Conservation (phyloP, 2,888 invertebrate genomes). For the Campoplex capitator region DNA sequence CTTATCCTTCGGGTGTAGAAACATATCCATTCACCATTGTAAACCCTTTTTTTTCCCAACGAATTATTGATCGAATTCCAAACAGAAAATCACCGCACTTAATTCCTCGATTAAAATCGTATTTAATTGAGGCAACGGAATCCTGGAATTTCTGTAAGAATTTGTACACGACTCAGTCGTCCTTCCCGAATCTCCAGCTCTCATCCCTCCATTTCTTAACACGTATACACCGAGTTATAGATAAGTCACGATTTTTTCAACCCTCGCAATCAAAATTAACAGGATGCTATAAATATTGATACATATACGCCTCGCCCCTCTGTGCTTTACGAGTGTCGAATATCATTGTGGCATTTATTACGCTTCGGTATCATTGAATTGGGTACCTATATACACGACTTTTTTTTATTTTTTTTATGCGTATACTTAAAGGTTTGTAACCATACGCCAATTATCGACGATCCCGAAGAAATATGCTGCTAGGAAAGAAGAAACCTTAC, state of each 20-base stretch:
- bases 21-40: not conserved
- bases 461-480: slow-evolving; percentile 73
- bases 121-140: not conserved
- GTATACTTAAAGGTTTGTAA: slow-evolving; percentile 74
- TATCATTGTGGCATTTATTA: slow-evolving; percentile 44
- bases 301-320: slow-evolving; percentile 52
- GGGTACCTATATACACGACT: slow-evolving; percentile 28
- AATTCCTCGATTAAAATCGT: no score
- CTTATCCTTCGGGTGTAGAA: slow-evolving; percentile 20
- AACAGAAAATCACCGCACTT: not conserved
- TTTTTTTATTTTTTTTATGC: slow-evolving; percentile 42
- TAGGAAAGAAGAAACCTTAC: slow-evolving; percentile 79
- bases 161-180: not conserved
- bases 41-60: not conserved
- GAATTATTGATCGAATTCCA: not conserved
- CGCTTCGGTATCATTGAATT: slow-evolving; percentile 51
- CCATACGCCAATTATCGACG: slow-evolving; percentile 83
- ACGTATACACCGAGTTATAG: not conserved
- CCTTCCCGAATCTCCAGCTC: slow-evolving; percentile 2
- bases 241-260: slow-evolving; percentile 12
- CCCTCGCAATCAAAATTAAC: slow-evolving; percentile 57
- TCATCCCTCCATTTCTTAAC: not conserved
- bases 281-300: slow-evolving; percentile 74
- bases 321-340: slow-evolving; percentile 39
- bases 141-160: not conserved